Conservation (phyloP, 2,888 invertebrate genomes). For the Aphidoletes aphidimyza region DNA sequence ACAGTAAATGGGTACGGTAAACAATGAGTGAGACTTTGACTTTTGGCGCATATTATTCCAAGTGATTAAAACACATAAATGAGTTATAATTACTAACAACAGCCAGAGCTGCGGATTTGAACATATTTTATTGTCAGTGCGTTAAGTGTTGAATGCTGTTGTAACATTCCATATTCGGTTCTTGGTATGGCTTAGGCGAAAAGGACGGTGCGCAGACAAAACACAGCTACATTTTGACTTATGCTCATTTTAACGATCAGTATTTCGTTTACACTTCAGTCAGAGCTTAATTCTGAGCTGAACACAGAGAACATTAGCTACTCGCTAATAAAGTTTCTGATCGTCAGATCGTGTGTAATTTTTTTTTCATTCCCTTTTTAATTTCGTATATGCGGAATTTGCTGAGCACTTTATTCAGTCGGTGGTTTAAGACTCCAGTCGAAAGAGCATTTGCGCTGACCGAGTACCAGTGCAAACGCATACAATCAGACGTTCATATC, state of each 20-base stretch:
- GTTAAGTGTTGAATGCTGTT: no score
- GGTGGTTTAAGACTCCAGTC: neutral
- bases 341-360: neutral
- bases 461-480: neutral
- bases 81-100: constrained; percentile 9
- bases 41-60: constrained; percentile 25
- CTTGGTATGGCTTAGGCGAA: neutral
- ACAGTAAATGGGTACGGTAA: neutral
- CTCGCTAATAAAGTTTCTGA: neutral
- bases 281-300: neutral
- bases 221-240: neutral
- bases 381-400: neutral
- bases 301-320: neutral
- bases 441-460: neutral
- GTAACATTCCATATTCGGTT: neutral
- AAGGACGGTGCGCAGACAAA: neutral
- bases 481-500: neutral
- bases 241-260: constrained; percentile 42
- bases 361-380: no score
- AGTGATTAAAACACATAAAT: neutral
- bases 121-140: no score
- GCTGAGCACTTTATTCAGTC: constrained; percentile 17
- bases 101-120: no score
- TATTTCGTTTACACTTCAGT: constrained; percentile 40
- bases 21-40: neutral